phyloP scores from a whole-genome alignment of 2,888 invertebrate genomes.

The Philopedon plagiatum region DNA sequence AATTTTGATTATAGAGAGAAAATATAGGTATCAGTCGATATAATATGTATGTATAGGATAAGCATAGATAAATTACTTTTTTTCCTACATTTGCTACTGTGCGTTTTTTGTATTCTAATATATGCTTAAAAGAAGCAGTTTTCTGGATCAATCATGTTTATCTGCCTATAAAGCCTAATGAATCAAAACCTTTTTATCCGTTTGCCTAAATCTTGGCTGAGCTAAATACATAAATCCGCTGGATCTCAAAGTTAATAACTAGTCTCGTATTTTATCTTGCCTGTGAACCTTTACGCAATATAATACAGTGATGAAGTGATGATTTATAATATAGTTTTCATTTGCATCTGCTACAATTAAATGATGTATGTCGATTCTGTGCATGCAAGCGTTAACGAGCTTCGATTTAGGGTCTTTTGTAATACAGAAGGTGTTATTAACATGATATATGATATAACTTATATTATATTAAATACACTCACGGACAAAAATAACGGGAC shows the following conservation, averaged over 20 bases:
- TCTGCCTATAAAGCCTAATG: background rate
- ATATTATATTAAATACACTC: too few species aligned
- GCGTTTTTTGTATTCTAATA: too few species aligned
- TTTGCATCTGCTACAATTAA: conserved; percentile 29
- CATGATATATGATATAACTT: background rate
- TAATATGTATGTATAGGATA: too few species aligned
- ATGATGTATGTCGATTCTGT: conserved; percentile 34
- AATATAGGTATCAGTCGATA: too few species aligned
- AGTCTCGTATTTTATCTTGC: background rate
- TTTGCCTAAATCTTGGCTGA: background rate
- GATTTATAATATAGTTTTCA: conserved; percentile 7
- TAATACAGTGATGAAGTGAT: background rate
- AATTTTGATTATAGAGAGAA: too few species aligned
- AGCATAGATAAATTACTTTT: too few species aligned
- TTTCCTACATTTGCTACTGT: too few species aligned
- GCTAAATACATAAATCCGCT: conserved; percentile 4
- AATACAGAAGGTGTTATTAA: conserved; percentile 2
- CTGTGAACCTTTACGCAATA: background rate
- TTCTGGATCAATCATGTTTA: too few species aligned
- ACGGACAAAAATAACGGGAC: too few species aligned
- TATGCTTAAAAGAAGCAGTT: too few species aligned
- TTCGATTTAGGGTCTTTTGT: conserved; percentile 27
- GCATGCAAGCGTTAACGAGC: conserved; percentile 33
- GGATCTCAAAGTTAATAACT: background rate
- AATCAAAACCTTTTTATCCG: conserved; percentile 1